Percentiles rank a stretch among this genome's conserved stretches.
phyloP scores from a whole-genome alignment of 2,797 vertebrate genomes.

The Chelon auratus region DNA sequence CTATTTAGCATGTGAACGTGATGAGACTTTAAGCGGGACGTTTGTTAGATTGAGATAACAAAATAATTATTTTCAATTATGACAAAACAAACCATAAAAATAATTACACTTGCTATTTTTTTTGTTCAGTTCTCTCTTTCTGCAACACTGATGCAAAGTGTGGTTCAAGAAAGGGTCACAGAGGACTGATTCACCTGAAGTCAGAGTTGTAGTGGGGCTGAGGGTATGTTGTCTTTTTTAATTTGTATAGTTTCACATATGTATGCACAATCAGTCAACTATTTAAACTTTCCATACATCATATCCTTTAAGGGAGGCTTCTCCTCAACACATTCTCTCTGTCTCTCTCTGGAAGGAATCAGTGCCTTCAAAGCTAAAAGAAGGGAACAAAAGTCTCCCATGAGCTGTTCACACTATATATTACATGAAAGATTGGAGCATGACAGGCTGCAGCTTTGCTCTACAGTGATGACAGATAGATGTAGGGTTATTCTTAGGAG shows the following conservation, averaged over 20 bases:
- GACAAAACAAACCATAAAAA: slow-evolving; percentile 28
- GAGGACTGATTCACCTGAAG: slow-evolving; percentile 21
- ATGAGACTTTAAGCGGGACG: not conserved
- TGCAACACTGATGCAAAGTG: not conserved
- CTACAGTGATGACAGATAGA: not conserved
- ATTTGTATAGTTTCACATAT: not conserved
- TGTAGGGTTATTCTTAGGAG: slow-evolving; percentile 19
- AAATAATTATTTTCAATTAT: not conserved
- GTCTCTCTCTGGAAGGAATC: not conserved
- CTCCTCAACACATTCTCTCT: no score
- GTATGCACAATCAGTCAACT: not conserved
- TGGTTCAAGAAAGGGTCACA: slow-evolving; percentile 16
- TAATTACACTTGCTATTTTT: slow-evolving; percentile 1
- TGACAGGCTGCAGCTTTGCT: slow-evolving; percentile 3
- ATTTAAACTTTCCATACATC: slow-evolving; percentile 13
- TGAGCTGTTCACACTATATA: slow-evolving; percentile 19
- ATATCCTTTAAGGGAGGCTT: no score
- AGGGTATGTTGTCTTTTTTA: not conserved
- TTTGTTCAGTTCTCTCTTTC: not conserved
- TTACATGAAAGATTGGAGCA: slow-evolving; percentile 1
- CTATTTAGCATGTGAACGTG: not conserved
- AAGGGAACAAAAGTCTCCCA: slow-evolving; percentile 11
- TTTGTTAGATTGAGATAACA: not conserved
- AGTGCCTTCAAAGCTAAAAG: slow-evolving; percentile 30
- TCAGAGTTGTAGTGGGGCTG: slow-evolving; percentile 11